Evolutionary conservation across 2,113 vertebrate species (phyloP), one percentile per base, ranked within the genome.

Genomic region (Chionomys nivalis): DNA sequence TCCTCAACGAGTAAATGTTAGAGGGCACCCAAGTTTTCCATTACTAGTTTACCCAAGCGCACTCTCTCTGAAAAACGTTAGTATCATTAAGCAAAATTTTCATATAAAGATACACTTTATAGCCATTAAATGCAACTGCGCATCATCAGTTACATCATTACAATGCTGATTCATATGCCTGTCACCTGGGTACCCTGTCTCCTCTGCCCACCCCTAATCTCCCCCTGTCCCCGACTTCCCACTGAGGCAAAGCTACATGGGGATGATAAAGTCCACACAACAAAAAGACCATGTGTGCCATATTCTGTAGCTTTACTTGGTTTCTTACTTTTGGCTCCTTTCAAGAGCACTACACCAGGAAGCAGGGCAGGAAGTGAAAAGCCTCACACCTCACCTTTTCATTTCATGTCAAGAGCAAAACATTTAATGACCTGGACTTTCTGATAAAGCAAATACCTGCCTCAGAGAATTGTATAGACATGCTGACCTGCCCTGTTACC

Each of bases 211-310:
- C 55, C 55, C 55, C 55, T 58, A 58, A 58, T 58, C 55, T 58
- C 55, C 55, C 19, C 55, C 52, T 14, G 14, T 19, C 55, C 55
- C 55, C 55, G 17, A 58, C 55, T 21, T 58, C 55, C 19, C 55
- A 58, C 55, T 21, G 55, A 58, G 55, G 19, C 78, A 66, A 61
- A 92, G 93, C 39, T 55, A 19, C 4, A 33, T 4, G 28, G 47
- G 47, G 17, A 8, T 2, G 3, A 73, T 0, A 44, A 75, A 7
- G 31, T 14, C 31, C 72, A 3, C 19, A 66, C 23, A 36, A 36
- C 4, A 47, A 16, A 66, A 83, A 10, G 13, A 24, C 11, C 0
- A 0, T 12, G 47, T 0, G 0, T 3, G 28, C 44, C 31, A 3
- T 19, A 23, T 24, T 49, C 24, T 7, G 10, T 36, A 5, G 21